A percentile compares a stretch with the other conserved stretches of the same genome.
Conservation (phyloP, 2,113 vertebrate genomes). For the Quiscalus mexicanus region DNA sequence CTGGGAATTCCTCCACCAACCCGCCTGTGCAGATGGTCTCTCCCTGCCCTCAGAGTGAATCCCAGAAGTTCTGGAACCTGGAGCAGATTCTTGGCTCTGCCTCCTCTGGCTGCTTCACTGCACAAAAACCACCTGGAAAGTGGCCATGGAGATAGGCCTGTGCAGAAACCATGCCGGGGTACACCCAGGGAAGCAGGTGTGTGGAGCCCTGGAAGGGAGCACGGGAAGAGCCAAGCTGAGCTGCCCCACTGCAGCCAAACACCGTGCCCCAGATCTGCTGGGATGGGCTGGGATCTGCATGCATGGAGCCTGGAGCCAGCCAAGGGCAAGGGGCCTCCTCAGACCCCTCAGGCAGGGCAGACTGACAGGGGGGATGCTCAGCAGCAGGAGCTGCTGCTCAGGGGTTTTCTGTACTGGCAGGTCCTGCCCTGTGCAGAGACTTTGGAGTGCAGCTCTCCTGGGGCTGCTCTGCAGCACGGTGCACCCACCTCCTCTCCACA, state of each 20-base stretch:
- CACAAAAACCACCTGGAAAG: constrained; percentile 57
- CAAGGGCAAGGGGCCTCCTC: not conserved
- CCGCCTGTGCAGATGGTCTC: constrained; percentile 55
- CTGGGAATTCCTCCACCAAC: constrained; percentile 58
- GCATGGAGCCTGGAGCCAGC: not conserved
- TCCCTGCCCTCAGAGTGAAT: constrained; percentile 43
- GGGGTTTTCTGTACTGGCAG: not conserved
- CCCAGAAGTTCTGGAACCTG: constrained; percentile 18
- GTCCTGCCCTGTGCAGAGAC: not conserved
- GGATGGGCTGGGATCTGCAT: too few relatives aligned
- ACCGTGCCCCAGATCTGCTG: rapidly evolving
- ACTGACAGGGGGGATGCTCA: not conserved
- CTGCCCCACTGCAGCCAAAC: not conserved
- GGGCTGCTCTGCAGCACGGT: not conserved
- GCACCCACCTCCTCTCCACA: rapidly evolving
- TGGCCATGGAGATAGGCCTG: constrained; percentile 33
- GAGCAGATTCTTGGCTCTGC: constrained; percentile 37
- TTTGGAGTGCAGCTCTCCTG: not conserved
- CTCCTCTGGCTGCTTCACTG: not conserved
- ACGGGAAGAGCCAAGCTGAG: not conserved
- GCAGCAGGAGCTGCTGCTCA: not conserved
- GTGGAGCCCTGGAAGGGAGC: not conserved
- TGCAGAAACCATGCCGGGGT: constrained; percentile 4
- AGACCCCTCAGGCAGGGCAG: not conserved
- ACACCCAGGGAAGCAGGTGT: not conserved